Percentiles rank a stretch among this genome's conserved stretches.
Conservation (phyloP, 1,140 invertebrate genomes). For the Leptopilina boulardi region DNA sequence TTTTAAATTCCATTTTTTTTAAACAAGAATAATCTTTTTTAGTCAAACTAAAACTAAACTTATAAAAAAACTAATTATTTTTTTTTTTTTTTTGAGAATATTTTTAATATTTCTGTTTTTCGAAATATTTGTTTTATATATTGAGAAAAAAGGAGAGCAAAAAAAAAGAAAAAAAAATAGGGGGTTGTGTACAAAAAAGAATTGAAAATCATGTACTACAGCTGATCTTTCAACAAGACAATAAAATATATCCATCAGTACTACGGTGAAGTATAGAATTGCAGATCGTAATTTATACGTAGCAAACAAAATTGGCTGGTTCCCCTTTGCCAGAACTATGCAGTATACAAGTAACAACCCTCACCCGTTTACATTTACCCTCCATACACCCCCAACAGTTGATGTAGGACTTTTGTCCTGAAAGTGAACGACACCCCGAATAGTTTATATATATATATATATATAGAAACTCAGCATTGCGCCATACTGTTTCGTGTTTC, state of each 20-base stretch:
- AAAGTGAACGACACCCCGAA: constrained; percentile 45
- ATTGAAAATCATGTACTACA: not conserved
- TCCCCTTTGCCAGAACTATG: constrained; percentile 29
- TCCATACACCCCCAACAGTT: not conserved
- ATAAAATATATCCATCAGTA: not conserved
- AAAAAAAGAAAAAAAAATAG: too few relatives aligned
- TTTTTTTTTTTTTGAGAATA: too few relatives aligned
- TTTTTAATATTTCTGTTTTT: too few relatives aligned
- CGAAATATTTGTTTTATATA: too few relatives aligned
- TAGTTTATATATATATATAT: too few relatives aligned
- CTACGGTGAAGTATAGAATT: not conserved
- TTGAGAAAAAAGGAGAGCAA: too few relatives aligned
- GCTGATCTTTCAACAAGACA: not conserved
- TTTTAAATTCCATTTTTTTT: too few relatives aligned
- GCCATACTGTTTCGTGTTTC: constrained; percentile 45
- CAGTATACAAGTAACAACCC: constrained; percentile 14
- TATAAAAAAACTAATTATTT: too few relatives aligned
- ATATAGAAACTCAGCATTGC: constrained; percentile 55
- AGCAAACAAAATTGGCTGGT: constrained; percentile 31
- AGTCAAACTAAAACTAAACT: too few relatives aligned
- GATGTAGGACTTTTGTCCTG: not conserved
- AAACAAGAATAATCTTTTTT: too few relatives aligned
- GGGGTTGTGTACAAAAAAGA: not conserved
- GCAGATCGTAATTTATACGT: constrained; percentile 24
- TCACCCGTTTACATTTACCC: not conserved